Evolutionary conservation across 2,888 invertebrate genomes (phyloP).

Genomic region (Corbicula japonica): DNA sequence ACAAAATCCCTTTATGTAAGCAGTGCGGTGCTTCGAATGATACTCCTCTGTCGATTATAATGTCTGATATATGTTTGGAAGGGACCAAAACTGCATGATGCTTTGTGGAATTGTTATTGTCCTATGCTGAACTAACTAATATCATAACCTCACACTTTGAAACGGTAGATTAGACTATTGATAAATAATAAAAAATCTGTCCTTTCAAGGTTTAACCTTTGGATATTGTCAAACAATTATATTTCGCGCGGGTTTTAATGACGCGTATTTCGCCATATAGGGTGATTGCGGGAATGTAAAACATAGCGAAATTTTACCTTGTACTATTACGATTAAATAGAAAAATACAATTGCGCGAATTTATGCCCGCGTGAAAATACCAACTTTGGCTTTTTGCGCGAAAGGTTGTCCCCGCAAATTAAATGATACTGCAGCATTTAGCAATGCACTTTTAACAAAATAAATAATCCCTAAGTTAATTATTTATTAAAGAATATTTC

Average conservation of each 20-base stretch:
- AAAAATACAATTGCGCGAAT: neutral
- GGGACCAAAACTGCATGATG: neutral
- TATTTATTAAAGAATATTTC: constrained; percentile 1
- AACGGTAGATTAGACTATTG: neutral
- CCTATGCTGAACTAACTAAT: too few species aligned
- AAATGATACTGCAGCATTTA: too few species aligned
- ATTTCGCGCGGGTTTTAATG: too few species aligned
- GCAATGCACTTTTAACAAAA: neutral
- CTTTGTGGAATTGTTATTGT: too few species aligned
- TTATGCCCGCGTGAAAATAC: too few species aligned
- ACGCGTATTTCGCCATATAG: too few species aligned
- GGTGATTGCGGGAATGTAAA: too few species aligned
- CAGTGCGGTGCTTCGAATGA: neutral
- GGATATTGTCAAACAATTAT: neutral
- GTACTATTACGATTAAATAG: neutral
- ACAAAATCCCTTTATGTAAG: neutral
- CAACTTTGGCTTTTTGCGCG: too few species aligned
- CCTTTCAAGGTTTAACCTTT: neutral
- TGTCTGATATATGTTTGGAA: neutral
- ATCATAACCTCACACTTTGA: neutral
- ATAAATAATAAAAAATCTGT: neutral
- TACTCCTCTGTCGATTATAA: neutral
- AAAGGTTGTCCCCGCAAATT: too few species aligned
- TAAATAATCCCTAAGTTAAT: neutral
- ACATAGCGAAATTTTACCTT: too few species aligned